A percentile compares a stretch with the other conserved stretches of the same genome.
Evolutionary conservation across 2,797 vertebrate genomes (phyloP).

Genomic region (Spea hammondii): DNA sequence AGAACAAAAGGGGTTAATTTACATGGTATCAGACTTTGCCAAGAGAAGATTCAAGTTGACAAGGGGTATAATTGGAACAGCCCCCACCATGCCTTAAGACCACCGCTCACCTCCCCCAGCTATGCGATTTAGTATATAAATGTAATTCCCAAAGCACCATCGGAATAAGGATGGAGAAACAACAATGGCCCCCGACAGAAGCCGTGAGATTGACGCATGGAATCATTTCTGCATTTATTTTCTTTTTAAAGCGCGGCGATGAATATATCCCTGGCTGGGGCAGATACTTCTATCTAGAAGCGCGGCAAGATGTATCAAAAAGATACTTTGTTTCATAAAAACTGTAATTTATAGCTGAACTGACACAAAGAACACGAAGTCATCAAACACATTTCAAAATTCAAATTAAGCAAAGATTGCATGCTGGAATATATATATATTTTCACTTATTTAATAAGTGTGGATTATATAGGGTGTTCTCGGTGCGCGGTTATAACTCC

Average conservation of each 20-base stretch:
- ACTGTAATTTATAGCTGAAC: no score
- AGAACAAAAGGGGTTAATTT: constrained; percentile 53
- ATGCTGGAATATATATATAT: no score
- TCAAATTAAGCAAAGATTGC: no score
- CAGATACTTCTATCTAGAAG: neutral
- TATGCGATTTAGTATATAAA: constrained; percentile 40
- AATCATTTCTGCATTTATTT: constrained; percentile 49
- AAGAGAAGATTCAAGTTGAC: constrained; percentile 52
- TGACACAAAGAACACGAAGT: no score
- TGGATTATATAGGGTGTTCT: no score
- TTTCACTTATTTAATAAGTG: no score
- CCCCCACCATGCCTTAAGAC: neutral
- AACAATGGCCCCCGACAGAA: constrained; percentile 58
- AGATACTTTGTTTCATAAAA: no score
- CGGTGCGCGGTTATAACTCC: no score
- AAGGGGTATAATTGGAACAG: constrained; percentile 49
- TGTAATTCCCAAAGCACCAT: constrained; percentile 51
- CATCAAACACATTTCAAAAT: no score
- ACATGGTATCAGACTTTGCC: constrained; percentile 43
- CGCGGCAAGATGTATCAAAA: no score
- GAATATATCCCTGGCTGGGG: constrained; percentile 57
- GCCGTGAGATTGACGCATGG: constrained; percentile 59
- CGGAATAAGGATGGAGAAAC: constrained; percentile 53
- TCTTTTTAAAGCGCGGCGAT: constrained; percentile 59
- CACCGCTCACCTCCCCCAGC: constrained; percentile 32